Evolutionary conservation across 2,797 vertebrate genomes (phyloP).

Genomic region (Potorous gilbertii): DNA sequence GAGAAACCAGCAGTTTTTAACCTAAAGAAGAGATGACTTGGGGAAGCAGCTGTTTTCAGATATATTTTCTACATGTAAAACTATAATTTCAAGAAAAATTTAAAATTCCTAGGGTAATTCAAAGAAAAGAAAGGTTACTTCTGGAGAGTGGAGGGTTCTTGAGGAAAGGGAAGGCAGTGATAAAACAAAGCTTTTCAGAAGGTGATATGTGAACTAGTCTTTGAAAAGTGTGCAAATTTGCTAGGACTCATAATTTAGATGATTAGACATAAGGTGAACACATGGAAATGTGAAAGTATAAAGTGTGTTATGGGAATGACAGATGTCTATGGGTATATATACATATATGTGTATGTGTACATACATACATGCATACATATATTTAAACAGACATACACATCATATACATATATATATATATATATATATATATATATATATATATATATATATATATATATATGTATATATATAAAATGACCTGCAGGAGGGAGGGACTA

Average conservation of each 20-base stretch:
- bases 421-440: too few species aligned
- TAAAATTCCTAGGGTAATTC: background rate
- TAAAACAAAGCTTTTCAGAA: background rate
- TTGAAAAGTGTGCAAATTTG: background rate
- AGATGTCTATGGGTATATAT: too few species aligned
- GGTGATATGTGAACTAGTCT: background rate
- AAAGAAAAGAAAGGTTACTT: background rate
- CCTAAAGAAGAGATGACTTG: background rate
- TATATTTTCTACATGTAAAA: background rate
- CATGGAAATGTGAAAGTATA: background rate
- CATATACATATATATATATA: too few species aligned
- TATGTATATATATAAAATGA: background rate
- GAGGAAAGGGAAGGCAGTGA: background rate
- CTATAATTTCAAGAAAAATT: background rate
- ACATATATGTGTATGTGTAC: too few species aligned
- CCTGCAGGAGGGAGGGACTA: background rate
- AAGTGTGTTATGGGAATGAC: background rate
- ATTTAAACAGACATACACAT: too few species aligned
- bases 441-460: too few species aligned
- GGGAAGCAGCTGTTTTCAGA: background rate
- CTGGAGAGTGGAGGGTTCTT: background rate
- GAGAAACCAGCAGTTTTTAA: background rate
- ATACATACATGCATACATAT: too few species aligned
- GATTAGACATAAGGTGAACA: background rate
- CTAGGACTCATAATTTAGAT: background rate